These are phyloP conservation scores for Lutjanus argentimaculatus DNA, from an alignment of 2,797 vertebrate genomes.

Conservation along the genomic window DNA sequence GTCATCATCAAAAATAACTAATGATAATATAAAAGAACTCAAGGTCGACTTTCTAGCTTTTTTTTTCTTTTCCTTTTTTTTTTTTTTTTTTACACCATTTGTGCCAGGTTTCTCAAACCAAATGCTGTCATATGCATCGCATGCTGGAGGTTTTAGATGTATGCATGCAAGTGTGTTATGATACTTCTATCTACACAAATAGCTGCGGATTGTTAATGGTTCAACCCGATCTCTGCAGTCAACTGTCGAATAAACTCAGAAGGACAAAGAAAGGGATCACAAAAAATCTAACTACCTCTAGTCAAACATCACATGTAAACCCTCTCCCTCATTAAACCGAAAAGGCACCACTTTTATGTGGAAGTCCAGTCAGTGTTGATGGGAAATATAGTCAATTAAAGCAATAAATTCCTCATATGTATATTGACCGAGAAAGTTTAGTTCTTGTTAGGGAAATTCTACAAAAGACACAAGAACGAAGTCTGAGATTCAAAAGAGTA, in stretches of 20 bases:
- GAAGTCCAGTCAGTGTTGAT: too few relatives aligned
- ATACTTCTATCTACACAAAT: conserved; percentile 1
- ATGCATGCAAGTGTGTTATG: neutral
- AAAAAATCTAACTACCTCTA: neutral
- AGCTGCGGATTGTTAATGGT: neutral
- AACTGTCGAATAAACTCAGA: neutral
- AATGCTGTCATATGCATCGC: neutral
- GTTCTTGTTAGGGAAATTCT: too few relatives aligned
- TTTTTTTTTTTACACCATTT: neutral
- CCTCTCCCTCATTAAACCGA: neutral
- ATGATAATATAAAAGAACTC: neutral
- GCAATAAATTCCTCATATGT: too few relatives aligned
- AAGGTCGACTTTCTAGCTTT: neutral
- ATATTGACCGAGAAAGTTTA: too few relatives aligned
- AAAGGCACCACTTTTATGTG: too few relatives aligned
- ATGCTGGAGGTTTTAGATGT: neutral
- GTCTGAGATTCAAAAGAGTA: too few relatives aligned
- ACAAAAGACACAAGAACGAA: too few relatives aligned
- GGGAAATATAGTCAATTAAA: too few relatives aligned
- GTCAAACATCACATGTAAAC: neutral
- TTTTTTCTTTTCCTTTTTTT: neutral
- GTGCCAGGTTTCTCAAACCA: neutral
- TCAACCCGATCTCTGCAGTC: neutral
- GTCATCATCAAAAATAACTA: neutral
- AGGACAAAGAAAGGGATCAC: neutral